phyloP scores from a whole-genome alignment of 2,888 invertebrate species.

The Horisme vitalbata region DNA sequence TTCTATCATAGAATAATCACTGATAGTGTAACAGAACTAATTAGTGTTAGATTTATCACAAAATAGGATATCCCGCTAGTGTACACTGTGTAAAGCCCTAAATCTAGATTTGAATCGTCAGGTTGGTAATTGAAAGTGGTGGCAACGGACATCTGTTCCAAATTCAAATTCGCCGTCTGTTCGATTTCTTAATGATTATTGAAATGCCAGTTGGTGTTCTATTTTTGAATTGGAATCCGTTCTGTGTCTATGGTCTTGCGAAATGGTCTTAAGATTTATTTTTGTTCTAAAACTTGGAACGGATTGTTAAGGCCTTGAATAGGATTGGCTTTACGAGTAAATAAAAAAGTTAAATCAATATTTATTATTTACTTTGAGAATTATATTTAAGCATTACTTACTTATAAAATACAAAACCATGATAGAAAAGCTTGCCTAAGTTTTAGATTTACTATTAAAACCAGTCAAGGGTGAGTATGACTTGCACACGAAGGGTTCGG shows the following conservation, averaged over 20 bases:
- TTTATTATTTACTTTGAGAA: too few relatives aligned
- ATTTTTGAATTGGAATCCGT: conserved; percentile 55
- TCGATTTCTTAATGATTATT: conserved; percentile 70
- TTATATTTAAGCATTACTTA: too few relatives aligned
- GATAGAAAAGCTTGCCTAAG: too few relatives aligned
- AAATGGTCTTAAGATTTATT: conserved; percentile 1
- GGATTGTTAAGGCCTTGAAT: not conserved
- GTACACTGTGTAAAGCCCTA: conserved; percentile 15
- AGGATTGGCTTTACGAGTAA: not conserved
- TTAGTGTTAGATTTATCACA: conserved; percentile 4
- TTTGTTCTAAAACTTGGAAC: not conserved
- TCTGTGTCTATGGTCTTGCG: conserved; percentile 1
- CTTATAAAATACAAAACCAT: too few relatives aligned
- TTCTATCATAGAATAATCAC: too few relatives aligned
- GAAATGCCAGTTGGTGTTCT: conserved; percentile 69
- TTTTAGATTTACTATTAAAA: too few relatives aligned
- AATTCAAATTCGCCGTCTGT: conserved; percentile 58
- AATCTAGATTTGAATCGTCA: conserved; percentile 48
- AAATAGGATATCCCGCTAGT: not conserved
- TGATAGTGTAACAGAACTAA: too few relatives aligned
- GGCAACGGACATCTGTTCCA: conserved; percentile 61
- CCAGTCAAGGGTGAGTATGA: too few relatives aligned
- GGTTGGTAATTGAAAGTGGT: conserved; percentile 59
- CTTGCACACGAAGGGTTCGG: too few relatives aligned
- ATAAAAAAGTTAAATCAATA: too few relatives aligned